Percentiles rank a stretch among this genome's conserved stretches.
Evolutionary conservation across 2,113 vertebrate genomes (phyloP).

Genomic region (Syngnathus floridae): DNA sequence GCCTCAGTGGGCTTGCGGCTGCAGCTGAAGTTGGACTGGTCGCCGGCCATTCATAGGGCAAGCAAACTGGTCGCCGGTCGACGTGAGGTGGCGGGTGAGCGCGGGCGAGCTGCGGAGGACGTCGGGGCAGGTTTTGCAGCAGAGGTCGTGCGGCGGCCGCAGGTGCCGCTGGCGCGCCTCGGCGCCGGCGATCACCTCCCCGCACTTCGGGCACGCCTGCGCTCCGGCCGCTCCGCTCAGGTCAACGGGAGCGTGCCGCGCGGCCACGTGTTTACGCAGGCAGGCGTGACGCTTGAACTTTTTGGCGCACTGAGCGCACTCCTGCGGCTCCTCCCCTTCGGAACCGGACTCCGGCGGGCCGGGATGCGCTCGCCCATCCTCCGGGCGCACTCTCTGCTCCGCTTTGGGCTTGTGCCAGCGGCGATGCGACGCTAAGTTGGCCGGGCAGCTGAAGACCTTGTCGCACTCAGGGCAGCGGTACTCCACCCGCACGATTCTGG

Average conservation of each 20-base stretch:
- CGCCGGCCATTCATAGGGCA: no score
- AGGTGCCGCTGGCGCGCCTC: slow-evolving; percentile 75
- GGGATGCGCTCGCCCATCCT: slow-evolving; percentile 73
- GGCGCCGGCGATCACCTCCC: slow-evolving; percentile 3
- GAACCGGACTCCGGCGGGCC: slow-evolving; percentile 78
- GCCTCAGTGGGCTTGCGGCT: background rate
- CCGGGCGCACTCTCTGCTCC: slow-evolving; percentile 46
- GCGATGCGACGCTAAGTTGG: slow-evolving; percentile 89
- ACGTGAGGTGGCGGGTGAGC: slow-evolving; percentile 91
- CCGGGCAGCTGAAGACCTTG: slow-evolving; percentile 91
- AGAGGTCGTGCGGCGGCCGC: slow-evolving; percentile 82
- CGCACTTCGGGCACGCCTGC: slow-evolving; percentile 72
- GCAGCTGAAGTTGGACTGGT: background rate
- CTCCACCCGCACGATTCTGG: slow-evolving; percentile 88
- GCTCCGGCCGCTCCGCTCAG: slow-evolving; percentile 61
- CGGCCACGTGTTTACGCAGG: slow-evolving; percentile 80
- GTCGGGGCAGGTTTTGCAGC: slow-evolving; percentile 75
- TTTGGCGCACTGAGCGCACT: slow-evolving; percentile 81
- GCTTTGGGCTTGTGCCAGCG: slow-evolving; percentile 92
- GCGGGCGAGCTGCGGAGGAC: slow-evolving; percentile 87
- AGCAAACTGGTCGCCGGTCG: slow-evolving; percentile 69
- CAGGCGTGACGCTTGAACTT: slow-evolving; percentile 85
- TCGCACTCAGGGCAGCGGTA: slow-evolving; percentile 91
- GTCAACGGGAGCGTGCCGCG: slow-evolving; percentile 69
- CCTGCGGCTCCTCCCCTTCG: slow-evolving; percentile 76